Percentiles rank a stretch among this genome's conserved stretches.
These are phyloP conservation scores for Nycticryphes semicollaris DNA, from an alignment of 2,113 vertebrate genomes.

Conservation along the genomic window DNA sequence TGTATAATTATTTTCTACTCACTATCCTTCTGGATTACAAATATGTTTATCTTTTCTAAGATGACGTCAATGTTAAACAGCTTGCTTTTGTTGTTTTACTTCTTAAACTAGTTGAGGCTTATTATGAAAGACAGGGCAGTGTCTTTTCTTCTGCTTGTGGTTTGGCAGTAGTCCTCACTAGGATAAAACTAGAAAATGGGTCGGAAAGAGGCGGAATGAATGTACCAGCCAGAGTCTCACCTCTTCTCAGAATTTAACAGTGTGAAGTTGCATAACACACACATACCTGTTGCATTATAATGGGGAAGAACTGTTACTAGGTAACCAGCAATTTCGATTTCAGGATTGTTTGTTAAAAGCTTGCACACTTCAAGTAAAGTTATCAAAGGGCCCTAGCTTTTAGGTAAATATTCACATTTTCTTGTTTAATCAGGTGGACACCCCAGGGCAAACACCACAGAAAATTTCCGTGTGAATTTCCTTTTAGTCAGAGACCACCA, in stretches of 20 bases:
- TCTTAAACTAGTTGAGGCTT: slow-evolving; percentile 25
- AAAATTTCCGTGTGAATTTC: background rate
- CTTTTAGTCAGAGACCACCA: background rate
- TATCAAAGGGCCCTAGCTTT: background rate
- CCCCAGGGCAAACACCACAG: background rate
- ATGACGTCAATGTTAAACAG: background rate
- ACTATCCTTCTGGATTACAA: background rate
- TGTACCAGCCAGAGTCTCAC: slow-evolving; percentile 45
- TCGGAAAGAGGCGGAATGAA: slow-evolving; percentile 14
- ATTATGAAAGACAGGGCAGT: background rate
- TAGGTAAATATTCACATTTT: background rate
- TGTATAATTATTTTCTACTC: slow-evolving; percentile 29
- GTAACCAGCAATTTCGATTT: background rate
- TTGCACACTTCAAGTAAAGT: background rate
- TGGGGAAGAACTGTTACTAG: slow-evolving; percentile 26
- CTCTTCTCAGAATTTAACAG: slow-evolving; percentile 51
- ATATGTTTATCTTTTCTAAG: slow-evolving; percentile 37
- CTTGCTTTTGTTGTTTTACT: slow-evolving; percentile 23
- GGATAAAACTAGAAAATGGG: slow-evolving; percentile 47
- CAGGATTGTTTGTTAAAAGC: slow-evolving; percentile 29
- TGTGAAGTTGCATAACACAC: slow-evolving; percentile 5
- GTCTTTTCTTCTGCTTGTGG: slow-evolving; percentile 16
- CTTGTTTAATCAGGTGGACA: background rate
- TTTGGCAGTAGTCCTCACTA: slow-evolving; percentile 5
- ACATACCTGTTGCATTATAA: slow-evolving; percentile 38